A percentile compares a stretch with the other conserved stretches of the same genome.
phyloP scores from a whole-genome alignment of 2,888 invertebrate genomes.

The Drosophila stalkeri region DNA sequence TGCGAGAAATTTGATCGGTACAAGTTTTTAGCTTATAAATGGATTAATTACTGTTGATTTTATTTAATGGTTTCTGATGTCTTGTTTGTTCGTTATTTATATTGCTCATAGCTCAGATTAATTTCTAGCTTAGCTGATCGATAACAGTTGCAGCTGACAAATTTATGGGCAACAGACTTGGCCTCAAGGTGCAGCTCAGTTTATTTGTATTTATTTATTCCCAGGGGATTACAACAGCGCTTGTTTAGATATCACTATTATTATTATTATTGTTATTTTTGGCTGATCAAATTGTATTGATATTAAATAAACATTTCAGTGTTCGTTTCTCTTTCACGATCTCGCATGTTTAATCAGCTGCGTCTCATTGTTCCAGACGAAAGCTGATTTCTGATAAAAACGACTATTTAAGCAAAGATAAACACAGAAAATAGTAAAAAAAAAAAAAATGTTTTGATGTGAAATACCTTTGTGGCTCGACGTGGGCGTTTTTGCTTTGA shows the following conservation, averaged over 20 bases:
- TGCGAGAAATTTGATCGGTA: constrained; percentile 11
- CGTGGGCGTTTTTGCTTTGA: constrained; percentile 60
- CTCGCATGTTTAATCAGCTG: constrained; percentile 80
- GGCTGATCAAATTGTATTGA: constrained; percentile 72
- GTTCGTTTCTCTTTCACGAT: constrained; percentile 66
- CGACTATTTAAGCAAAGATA: constrained; percentile 9
- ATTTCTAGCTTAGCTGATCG: constrained; percentile 28
- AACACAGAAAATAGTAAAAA: background rate
- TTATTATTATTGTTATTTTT: background rate
- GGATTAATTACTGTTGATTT: constrained; percentile 37
- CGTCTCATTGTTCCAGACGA: constrained; percentile 62
- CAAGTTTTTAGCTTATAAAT: constrained; percentile 26
- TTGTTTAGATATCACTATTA: constrained; percentile 42
- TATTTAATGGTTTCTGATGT: constrained; percentile 1
- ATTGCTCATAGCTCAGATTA: constrained; percentile 18
- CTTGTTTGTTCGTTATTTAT: constrained; percentile 15
- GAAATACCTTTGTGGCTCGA: constrained; percentile 1
- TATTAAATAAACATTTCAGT: constrained; percentile 60
- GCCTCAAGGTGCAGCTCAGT: constrained; percentile 5
- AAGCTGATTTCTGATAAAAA: constrained; percentile 45
- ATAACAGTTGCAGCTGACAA: constrained; percentile 30
- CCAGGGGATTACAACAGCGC: constrained; percentile 41
- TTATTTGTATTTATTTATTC: constrained; percentile 7
- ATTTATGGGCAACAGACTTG: constrained; percentile 11
- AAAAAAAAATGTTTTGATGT: background rate